Evolutionary conservation across 2,797 vertebrate species (phyloP), one percentile per base, ranked within the genome.

Genomic region (Pterois miles): DNA sequence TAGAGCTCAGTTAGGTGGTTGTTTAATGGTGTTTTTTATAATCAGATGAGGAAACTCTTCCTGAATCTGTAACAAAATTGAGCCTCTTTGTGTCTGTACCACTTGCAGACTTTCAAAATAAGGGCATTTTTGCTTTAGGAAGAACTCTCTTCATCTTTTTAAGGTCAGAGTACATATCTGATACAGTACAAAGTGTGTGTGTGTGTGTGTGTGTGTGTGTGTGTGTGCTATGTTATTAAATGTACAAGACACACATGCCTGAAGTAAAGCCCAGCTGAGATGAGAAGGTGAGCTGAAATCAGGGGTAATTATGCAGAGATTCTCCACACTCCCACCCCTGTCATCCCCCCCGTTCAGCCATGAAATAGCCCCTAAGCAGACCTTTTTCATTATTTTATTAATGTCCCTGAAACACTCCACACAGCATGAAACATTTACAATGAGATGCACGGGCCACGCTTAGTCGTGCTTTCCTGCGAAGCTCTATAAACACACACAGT

Each of bases 271-370:
- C 66, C 50, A 70, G 73, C 74, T 57, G 74, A 66, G 58, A 76
- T 66, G 79, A 81, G 56, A 23, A 53, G 54, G 63, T 53, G 34
- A 65, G n/a, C 50, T 71, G 20, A 78, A 70, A 72, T 78, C 60
- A 67, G 62, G 80, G 60, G 23, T 75, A 81, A 85, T 87, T 84
- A 84, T 78, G 65, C 86, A 78, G 18, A 65, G 71, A 82, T 80
- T 89, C 36, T 77, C 71, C 80, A 80, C 81, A 64, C 75, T 25
- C 48, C 71, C 56, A 25, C 29, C 29, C 60, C 52, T 56, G 56
- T 57, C 56, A 43, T 65, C 36, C 40, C 66, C 25, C 48, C 23
- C 36, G 46, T 56, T 77, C 68, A 83, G 65, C 83, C 65, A 38
- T 84, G 86, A 88, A 87, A 89, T 43, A 67, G 66, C 75, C 78